Base-by-base conservation (phyloP, 2,113 vertebrate species). In the Erpornis zantholeuca region DNA sequence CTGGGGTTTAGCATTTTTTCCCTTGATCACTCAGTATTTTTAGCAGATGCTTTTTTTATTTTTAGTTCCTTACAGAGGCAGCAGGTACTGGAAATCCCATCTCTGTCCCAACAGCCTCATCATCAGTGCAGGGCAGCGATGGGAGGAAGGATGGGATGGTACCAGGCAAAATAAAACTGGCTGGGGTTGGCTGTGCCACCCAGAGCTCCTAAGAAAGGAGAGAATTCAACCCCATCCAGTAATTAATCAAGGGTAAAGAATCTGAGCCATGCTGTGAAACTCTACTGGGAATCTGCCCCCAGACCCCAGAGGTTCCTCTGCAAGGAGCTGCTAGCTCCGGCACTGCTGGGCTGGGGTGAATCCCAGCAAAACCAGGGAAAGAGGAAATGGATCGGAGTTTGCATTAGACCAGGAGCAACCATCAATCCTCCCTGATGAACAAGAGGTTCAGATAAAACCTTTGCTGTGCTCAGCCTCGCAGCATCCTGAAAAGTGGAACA, bases 1-100 rank as follows among this genome's bases (percentile, higher is more conserved):
- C 68, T 25, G 69, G 50, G 89, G 22, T 69, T 95, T 92, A 92
- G 42, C 52, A 0, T 54, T 91, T 84, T 92, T 73, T 18, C 1
- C 57, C 82, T 27, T n/a, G 60, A 77, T 72, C 52, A 29, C n/a
- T 76, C 86, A 38, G 59, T 91, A 91, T 90, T 92, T 95, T 95
- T 86, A 88, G 95, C 89, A 83, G 84, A 77, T 28, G 5, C 6
- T 59, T 61, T 57, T 57, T 40, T 75, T 86, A 83, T 94, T 95
- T 97, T 93, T 86, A 94, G 79, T 36, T 81, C 28, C 78, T 69
- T 0, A 0, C 18, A 29, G 57, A 87, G 29, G 59, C 84, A 79
- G 80, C 80, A 65, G 64, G 56, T 50, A 44, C 86, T 66, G 6
- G 5, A 65, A 70, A 80, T 90, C 49, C 76, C 52, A 20, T 40